A percentile compares a stretch with the other conserved stretches of the same genome.
Evolutionary conservation across 2,888 invertebrate genomes (phyloP).

Genomic region (Sipha maydis): DNA sequence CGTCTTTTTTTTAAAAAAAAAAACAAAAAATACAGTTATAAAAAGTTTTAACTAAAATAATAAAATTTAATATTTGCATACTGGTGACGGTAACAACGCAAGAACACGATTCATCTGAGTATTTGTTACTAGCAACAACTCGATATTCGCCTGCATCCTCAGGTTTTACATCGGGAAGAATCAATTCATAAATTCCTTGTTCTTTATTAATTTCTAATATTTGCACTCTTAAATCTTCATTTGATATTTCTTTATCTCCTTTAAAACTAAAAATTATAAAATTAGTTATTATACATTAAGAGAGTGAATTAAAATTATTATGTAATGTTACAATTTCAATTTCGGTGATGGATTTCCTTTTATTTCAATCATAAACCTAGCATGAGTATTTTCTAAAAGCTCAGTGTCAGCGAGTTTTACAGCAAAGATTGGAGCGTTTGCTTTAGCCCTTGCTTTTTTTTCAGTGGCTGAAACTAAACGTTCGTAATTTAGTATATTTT

Average conservation of each 20-base stretch:
- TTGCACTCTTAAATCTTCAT: constrained; percentile 76
- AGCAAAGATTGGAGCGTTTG: constrained; percentile 84
- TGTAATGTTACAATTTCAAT: constrained; percentile 80
- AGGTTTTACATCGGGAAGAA: constrained; percentile 82
- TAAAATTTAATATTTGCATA: constrained; percentile 66
- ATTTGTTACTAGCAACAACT: constrained; percentile 84
- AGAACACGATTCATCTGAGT: constrained; percentile 80
- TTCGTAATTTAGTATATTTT: constrained; percentile 9
- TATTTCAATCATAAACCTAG: constrained; percentile 89
- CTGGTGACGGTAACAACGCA: constrained; percentile 83
- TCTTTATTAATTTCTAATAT: constrained; percentile 81
- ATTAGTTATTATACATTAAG: not conserved
- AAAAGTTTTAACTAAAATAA: not conserved
- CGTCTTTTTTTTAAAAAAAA: too few species aligned
- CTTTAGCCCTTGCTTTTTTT: constrained; percentile 75
- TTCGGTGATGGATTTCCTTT: constrained; percentile 89
- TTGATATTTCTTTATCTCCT: constrained; percentile 78
- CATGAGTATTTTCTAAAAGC: constrained; percentile 84
- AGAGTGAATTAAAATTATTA: not conserved
- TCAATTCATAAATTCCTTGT: constrained; percentile 86
- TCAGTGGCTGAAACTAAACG: constrained; percentile 77
- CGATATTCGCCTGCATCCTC: constrained; percentile 86
- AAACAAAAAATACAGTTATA: constrained; percentile 30
- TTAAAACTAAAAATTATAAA: constrained; percentile 76
- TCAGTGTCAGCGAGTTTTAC: constrained; percentile 89